Evolutionary conservation across 2,113 vertebrate genomes (phyloP).

Genomic region (Centrocercus urophasianus): DNA sequence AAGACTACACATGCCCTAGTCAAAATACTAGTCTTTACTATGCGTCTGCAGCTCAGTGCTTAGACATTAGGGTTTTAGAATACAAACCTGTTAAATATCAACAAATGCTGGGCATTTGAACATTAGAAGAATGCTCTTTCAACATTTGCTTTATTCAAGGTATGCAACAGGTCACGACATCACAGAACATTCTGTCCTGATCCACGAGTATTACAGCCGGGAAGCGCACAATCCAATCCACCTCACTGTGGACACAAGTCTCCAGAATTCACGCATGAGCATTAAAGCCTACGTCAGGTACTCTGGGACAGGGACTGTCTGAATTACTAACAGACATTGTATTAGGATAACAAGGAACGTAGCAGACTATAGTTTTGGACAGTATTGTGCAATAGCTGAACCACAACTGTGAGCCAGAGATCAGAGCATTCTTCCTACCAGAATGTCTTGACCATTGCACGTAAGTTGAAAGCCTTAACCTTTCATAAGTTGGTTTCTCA

Average conservation of each 20-base stretch:
- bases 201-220: conserved; percentile 98
- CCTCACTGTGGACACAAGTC: conserved; percentile 92
- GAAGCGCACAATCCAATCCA: conserved; percentile 96
- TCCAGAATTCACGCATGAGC: conserved; percentile 96
- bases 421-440: neutral
- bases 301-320: neutral
- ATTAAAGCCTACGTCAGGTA: conserved; percentile 98
- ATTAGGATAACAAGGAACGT: neutral
- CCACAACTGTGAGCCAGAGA: neutral
- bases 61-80: neutral
- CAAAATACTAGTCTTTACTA: neutral
- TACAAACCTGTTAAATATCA: neutral
- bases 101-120: neutral
- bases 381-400: neutral
- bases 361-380: neutral
- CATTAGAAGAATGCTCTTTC: neutral
- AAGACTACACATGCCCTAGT: neutral
- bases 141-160: conserved; percentile 73
- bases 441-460: neutral
- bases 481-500: neutral
- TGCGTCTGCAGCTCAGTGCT: neutral
- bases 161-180: conserved; percentile 98
- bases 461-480: neutral
- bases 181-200: conserved; percentile 97
- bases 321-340: neutral